phyloP scores from a whole-genome alignment of 2,113 vertebrate species.

The Passer montanus region DNA sequence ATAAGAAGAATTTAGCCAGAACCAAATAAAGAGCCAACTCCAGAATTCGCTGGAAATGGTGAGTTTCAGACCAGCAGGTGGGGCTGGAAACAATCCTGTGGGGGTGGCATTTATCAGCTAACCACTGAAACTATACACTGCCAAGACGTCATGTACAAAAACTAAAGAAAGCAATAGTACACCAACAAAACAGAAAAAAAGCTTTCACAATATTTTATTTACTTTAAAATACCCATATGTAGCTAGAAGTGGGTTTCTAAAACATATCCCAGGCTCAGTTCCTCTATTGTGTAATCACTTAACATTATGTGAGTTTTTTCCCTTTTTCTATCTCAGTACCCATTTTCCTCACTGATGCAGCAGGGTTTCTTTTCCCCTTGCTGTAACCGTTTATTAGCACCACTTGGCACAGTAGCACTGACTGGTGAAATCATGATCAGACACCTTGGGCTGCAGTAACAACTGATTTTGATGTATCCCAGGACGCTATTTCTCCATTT shows the following conservation, averaged over 20 bases:
- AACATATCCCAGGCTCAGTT: not conserved
- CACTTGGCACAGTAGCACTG: not conserved
- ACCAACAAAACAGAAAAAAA: not conserved
- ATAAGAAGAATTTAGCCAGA: not conserved
- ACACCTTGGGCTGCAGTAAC: not conserved
- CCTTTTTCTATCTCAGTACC: not conserved
- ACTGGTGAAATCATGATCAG: not conserved
- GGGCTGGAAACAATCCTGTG: constrained; percentile 41
- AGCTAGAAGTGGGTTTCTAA: not conserved
- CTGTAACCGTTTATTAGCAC: not conserved
- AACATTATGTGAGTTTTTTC: not conserved
- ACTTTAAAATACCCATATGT: not conserved
- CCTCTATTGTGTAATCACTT: not conserved
- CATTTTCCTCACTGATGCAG: not conserved
- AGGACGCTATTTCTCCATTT: not conserved
- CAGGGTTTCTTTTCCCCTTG: not conserved
- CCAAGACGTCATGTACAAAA: not conserved
- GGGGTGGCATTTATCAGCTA: not conserved
- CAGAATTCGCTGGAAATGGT: constrained; percentile 43
- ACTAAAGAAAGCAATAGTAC: constrained; percentile 1
- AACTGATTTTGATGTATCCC: not conserved
- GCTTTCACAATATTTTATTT: not conserved
- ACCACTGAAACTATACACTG: not conserved
- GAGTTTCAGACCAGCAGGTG: constrained; percentile 60
- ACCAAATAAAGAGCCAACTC: not conserved